These are phyloP conservation scores for Synergus gifuensis DNA, from an alignment of 2,888 invertebrate genomes.

Conservation along the genomic window DNA sequence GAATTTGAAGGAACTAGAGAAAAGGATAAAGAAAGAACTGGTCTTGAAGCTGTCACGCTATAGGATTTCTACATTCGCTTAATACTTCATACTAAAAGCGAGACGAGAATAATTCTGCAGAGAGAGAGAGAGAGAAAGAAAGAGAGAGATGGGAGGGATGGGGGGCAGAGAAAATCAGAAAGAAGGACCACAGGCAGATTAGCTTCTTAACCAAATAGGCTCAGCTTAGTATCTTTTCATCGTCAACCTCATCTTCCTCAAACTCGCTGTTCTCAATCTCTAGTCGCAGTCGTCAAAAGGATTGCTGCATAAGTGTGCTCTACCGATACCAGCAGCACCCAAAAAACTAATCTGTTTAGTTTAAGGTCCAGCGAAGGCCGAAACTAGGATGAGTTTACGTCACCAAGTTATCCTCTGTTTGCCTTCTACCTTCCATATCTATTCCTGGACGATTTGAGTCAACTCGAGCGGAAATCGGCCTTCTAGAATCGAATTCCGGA, in stretches of 20 bases:
- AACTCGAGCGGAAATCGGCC: not conserved
- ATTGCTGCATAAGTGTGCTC: constrained; percentile 23
- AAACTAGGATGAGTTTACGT: constrained; percentile 20
- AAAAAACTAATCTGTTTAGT: constrained; percentile 22
- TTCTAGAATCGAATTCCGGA: constrained; percentile 2
- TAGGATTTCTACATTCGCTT: constrained; percentile 57
- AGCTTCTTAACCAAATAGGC: constrained; percentile 72
- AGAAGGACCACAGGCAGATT: constrained; percentile 60
- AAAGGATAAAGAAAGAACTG: constrained; percentile 57
- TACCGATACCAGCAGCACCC: constrained; percentile 33
- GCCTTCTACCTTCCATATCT: constrained; percentile 25
- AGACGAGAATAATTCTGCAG: constrained; percentile 37
- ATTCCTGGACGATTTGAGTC: not conserved
- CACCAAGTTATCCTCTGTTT: constrained; percentile 26
- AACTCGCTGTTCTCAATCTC: constrained; percentile 18
- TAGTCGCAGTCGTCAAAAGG: constrained; percentile 24
- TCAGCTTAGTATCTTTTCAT: constrained; percentile 59
- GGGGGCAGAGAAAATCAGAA: constrained; percentile 44
- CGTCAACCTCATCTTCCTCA: constrained; percentile 26
- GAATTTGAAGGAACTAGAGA: constrained; percentile 55
- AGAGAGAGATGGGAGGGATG: constrained; percentile 43
- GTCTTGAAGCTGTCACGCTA: constrained; percentile 64
- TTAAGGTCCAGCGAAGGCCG: constrained; percentile 13
- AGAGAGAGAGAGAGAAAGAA: constrained; percentile 54
- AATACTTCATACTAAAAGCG: constrained; percentile 42